A percentile compares a stretch with the other conserved stretches of the same genome.
Conservation (phyloP, 2,888 invertebrate genomes). For the Phanerotoma sp. region DNA sequence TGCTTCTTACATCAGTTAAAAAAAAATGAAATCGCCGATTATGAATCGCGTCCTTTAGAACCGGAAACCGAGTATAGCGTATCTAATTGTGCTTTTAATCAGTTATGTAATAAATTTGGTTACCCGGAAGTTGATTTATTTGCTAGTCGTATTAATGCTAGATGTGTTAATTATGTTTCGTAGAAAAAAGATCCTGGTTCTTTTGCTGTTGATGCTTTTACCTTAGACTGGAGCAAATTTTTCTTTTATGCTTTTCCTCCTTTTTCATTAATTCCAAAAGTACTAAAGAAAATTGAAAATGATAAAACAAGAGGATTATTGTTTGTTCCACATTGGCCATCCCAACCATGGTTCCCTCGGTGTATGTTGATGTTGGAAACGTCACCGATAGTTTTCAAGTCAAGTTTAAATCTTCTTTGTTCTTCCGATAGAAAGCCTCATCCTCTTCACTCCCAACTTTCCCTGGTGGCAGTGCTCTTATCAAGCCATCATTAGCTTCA, state of each 20-base stretch:
- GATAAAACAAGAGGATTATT: not conserved
- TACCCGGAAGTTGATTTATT: slow-evolving; percentile 7
- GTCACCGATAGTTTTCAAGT: slow-evolving; percentile 6
- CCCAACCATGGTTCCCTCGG: slow-evolving; percentile 14
- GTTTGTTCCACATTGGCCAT: slow-evolving; percentile 5
- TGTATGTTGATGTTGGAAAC: slow-evolving; percentile 6
- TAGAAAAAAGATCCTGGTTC: slow-evolving; percentile 2
- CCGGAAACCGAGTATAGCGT: slow-evolving; percentile 14
- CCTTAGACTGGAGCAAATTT: not conserved
- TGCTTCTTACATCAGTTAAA: slow-evolving; percentile 15
- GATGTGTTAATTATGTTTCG: slow-evolving; percentile 4
- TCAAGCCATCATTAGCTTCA: slow-evolving; percentile 5
- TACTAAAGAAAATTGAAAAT: slow-evolving; percentile 1
- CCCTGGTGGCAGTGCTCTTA: slow-evolving; percentile 18
- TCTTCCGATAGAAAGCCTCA: slow-evolving; percentile 15
- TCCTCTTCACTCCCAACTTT: slow-evolving; percentile 13
- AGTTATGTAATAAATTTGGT: slow-evolving; percentile 1
- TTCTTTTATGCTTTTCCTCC: slow-evolving; percentile 15
- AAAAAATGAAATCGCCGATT: slow-evolving; percentile 3
- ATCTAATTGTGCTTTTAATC: slow-evolving; percentile 1
- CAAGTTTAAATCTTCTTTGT: slow-evolving; percentile 6
- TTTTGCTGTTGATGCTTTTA: slow-evolving; percentile 11
- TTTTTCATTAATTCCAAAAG: not conserved
- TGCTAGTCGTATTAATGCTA: slow-evolving; percentile 4
- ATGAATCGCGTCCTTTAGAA: slow-evolving; percentile 9